These are phyloP conservation scores for Lumbricus terrestris DNA, from an alignment of 2,888 invertebrate species.

Conservation along the genomic window DNA sequence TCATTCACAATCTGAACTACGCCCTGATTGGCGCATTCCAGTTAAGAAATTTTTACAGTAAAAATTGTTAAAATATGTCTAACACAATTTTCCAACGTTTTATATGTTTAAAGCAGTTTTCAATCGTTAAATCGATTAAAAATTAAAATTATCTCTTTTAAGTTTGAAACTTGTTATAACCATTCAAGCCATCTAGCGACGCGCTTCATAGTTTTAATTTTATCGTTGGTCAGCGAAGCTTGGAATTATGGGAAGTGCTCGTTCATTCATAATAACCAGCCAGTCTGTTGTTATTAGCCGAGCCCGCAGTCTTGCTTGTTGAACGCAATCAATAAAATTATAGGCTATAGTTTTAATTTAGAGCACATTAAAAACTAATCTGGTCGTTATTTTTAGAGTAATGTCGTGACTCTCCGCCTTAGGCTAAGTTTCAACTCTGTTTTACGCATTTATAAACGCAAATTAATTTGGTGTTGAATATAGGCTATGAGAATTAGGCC, in stretches of 20 bases:
- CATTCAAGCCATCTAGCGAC: background rate
- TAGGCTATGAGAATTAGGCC: too few relatives aligned
- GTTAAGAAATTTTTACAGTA: background rate
- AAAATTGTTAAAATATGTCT: background rate
- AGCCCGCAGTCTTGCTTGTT: background rate
- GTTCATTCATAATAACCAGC: background rate
- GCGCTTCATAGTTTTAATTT: background rate
- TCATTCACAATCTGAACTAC: conserved; percentile 3
- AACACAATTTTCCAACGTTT: background rate
- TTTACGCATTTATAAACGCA: too few relatives aligned
- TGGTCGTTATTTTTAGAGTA: too few relatives aligned
- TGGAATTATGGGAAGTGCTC: background rate
- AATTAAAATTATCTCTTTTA: background rate
- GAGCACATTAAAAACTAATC: background rate
- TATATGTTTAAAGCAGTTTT: background rate
- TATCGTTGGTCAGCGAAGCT: background rate
- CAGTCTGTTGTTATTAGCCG: background rate
- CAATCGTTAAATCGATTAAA: background rate
- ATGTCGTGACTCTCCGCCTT: too few relatives aligned
- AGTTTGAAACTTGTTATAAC: background rate
- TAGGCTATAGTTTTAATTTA: background rate
- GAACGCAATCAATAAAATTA: background rate
- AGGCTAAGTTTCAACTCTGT: too few relatives aligned
- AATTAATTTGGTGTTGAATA: too few relatives aligned
- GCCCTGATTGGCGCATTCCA: conserved; percentile 3